Conservation (phyloP, 2,888 invertebrate genomes). For the Diaprepes abbreviatus region DNA sequence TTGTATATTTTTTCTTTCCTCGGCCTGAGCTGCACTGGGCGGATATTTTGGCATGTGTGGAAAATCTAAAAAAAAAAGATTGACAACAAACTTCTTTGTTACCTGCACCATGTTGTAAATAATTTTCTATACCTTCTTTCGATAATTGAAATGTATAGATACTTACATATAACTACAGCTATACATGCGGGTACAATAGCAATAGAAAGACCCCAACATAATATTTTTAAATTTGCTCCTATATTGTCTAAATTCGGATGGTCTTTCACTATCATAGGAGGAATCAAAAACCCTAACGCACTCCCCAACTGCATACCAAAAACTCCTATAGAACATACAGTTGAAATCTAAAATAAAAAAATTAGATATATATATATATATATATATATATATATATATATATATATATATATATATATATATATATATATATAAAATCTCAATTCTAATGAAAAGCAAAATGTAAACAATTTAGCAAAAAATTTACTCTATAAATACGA, state of each 20-base stretch:
- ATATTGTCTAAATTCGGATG: slow-evolving; percentile 57
- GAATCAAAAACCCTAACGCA: slow-evolving; percentile 56
- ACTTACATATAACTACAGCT: slow-evolving; percentile 56
- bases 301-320: slow-evolving; percentile 58
- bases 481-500: no score
- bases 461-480: no score
- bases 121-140: no score
- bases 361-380: slow-evolving; percentile 1
- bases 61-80: slow-evolving; percentile 71
- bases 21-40: slow-evolving; percentile 71
- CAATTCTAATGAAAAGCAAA: no score
- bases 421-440: no score
- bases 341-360: slow-evolving; percentile 57
- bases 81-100: no score
- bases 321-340: slow-evolving; percentile 58
- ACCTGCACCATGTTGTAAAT: no score
- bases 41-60: slow-evolving; percentile 71
- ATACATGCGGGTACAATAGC: slow-evolving; percentile 53
- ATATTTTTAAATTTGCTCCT: slow-evolving; percentile 66
- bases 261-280: slow-evolving; percentile 64
- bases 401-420: no score
- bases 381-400: no score
- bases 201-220: slow-evolving; percentile 70
- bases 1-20: slow-evolving; percentile 70
- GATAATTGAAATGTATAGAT: no score